Conservation (phyloP, 2,113 vertebrate genomes). For the Brachyhypopomus occidentalis region DNA sequence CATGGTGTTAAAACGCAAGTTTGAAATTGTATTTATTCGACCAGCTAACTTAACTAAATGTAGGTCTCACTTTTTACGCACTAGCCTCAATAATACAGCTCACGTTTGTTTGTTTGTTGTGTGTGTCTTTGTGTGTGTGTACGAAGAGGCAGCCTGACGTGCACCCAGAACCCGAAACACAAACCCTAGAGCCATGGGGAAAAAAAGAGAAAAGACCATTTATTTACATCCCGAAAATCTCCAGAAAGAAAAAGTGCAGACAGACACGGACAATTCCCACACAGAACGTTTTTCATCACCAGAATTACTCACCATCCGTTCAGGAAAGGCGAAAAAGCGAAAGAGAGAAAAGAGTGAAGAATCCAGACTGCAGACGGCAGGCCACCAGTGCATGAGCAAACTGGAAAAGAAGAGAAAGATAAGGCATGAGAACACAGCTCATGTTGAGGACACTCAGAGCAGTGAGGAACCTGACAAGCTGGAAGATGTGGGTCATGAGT, state of each 20-base stretch:
- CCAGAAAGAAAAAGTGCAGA: neutral
- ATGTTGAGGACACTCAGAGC: neutral
- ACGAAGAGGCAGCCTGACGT: neutral
- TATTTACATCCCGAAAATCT: neutral
- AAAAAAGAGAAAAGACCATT: neutral
- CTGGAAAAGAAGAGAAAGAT: neutral
- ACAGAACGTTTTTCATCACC: neutral
- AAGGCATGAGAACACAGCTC: neutral
- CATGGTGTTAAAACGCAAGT: no score
- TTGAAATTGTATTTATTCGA: no score
- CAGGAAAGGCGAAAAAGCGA: slow-evolving; percentile 1
- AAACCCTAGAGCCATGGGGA: neutral
- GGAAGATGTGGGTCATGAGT: neutral
- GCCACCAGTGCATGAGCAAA: no score
- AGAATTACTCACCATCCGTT: neutral
- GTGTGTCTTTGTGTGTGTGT: no score
- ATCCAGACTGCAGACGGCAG: neutral
- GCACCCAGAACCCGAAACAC: neutral
- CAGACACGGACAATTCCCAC: neutral
- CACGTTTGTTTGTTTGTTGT: neutral
- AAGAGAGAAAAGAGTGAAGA: neutral
- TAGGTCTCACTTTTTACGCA: no score
- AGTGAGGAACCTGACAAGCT: no score
- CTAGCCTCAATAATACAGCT: neutral
- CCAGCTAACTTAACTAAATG: no score